Evolutionary conservation across 2,888 invertebrate species (phyloP), one percentile per base, ranked within the genome.

Genomic region (Oscheius sp.): DNA sequence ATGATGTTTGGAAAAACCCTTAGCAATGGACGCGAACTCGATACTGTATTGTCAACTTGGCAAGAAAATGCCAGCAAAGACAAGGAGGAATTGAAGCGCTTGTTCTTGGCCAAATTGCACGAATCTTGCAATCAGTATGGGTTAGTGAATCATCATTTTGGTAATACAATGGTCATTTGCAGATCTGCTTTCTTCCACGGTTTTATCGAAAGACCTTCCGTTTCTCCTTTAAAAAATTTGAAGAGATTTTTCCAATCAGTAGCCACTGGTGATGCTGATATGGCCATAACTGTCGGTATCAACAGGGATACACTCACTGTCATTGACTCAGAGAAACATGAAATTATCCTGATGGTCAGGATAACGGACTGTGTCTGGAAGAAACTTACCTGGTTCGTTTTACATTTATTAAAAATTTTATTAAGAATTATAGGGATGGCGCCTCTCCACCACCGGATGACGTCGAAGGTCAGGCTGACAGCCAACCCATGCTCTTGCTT

Each of bases 261-360:
- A 6, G 45, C 72, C 9, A 13, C 56, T 16, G 70, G 70, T 6
- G 59, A 49, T 46, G 45, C 70, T 6, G 63, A 63, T 29, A 27
- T 64, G 27, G 35, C 21, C 2, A n/a, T 69, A 12, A 13, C 27
- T 12, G 21, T 70, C 23, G 16, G 52, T 52, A 23, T 96, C 85
- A 95, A 95, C 88, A 92, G 93, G 1, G 92, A 92, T 73, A 94
- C 94, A 3, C 92, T 95, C 76, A 94, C 93, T 88, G 92, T 95
- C 76, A 93, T 95, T 76, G 95, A 95, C 88, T 93, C 93, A 81
- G 91, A 92, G 43, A 93, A 94, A 90, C 63, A 81, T 21, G 82
- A 84, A 27, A 69, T 79, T 2, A 74, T 87, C 0, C 74, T 86
- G n/a, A 75, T 80, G 7, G 83, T 81, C 64, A 69, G 73, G n/a